phyloP scores from a whole-genome alignment of 1,140 invertebrate species.

The Asobara japonica region DNA sequence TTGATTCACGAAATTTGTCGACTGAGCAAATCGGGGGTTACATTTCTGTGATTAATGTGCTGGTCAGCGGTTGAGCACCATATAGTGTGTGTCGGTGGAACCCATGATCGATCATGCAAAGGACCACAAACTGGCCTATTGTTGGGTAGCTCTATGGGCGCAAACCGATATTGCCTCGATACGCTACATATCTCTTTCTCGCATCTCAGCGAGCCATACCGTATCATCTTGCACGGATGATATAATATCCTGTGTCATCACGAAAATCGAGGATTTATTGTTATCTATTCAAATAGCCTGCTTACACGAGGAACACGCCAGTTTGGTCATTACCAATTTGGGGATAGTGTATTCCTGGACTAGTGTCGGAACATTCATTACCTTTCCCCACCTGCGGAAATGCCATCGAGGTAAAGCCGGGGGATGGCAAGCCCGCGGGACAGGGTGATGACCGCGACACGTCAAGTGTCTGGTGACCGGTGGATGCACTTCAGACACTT shows the following conservation, averaged over 20 bases:
- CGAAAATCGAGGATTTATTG: neutral
- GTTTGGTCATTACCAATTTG: too few relatives aligned
- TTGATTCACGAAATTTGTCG: slow-evolving; percentile 5
- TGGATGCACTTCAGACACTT: too few relatives aligned
- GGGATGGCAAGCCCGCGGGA: too few relatives aligned
- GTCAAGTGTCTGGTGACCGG: too few relatives aligned
- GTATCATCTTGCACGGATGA: neutral
- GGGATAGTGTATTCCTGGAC: too few relatives aligned
- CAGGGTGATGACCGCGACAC: too few relatives aligned
- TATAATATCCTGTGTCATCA: neutral
- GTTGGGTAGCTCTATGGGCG: neutral
- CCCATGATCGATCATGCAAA: slow-evolving; percentile 3
- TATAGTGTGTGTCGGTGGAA: neutral
- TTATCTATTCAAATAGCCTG: neutral
- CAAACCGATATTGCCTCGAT: neutral
- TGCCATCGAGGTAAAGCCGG: too few relatives aligned
- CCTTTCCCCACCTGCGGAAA: too few relatives aligned
- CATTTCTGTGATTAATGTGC: slow-evolving; percentile 9
- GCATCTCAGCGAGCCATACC: neutral
- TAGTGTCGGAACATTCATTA: too few relatives aligned
- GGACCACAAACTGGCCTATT: slow-evolving; percentile 1
- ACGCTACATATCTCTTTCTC: neutral
- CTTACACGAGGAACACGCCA: too few relatives aligned
- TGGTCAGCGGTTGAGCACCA: neutral
- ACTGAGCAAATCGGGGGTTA: neutral